phyloP scores from a whole-genome alignment of 1,140 invertebrate species.

The Argopecten irradians region DNA sequence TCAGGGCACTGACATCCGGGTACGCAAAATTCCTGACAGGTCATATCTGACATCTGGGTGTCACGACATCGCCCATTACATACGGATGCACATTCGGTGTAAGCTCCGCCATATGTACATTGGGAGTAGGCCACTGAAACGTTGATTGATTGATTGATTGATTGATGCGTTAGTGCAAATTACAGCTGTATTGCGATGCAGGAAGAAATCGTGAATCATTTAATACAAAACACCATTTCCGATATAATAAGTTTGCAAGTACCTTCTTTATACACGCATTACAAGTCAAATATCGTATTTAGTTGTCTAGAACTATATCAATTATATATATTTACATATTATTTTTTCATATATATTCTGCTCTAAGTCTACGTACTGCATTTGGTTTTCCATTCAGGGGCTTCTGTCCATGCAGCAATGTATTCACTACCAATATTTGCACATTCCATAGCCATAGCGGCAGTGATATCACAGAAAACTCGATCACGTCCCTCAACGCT shows the following conservation, averaged over 20 bases:
- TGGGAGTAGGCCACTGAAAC: not conserved
- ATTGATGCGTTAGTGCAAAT: too few relatives aligned
- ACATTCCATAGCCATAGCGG: not conserved
- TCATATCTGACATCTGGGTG: constrained; percentile 27
- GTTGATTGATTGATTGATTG: too few relatives aligned
- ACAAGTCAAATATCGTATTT: too few relatives aligned
- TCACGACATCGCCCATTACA: constrained; percentile 54
- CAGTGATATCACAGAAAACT: not conserved
- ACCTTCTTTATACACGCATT: too few relatives aligned
- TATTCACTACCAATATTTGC: not conserved
- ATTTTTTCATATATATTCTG: too few relatives aligned
- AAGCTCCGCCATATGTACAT: constrained; percentile 19
- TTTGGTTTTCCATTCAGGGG: not conserved
- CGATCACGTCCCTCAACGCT: not conserved
- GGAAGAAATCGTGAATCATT: too few relatives aligned
- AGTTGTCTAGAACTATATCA: too few relatives aligned
- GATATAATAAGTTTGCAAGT: too few relatives aligned
- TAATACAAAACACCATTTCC: too few relatives aligned
- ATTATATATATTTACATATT: too few relatives aligned
- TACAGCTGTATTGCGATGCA: too few relatives aligned
- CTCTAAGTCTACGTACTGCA: not conserved
- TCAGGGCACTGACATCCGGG: constrained; percentile 58
- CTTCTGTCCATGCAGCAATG: not conserved
- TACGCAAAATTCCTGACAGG: constrained; percentile 52
- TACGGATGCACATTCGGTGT: constrained; percentile 32